Evolutionary conservation across 2,113 vertebrate genomes (phyloP), one percentile per base, ranked within the genome.

Genomic region (Python bivittatus): DNA sequence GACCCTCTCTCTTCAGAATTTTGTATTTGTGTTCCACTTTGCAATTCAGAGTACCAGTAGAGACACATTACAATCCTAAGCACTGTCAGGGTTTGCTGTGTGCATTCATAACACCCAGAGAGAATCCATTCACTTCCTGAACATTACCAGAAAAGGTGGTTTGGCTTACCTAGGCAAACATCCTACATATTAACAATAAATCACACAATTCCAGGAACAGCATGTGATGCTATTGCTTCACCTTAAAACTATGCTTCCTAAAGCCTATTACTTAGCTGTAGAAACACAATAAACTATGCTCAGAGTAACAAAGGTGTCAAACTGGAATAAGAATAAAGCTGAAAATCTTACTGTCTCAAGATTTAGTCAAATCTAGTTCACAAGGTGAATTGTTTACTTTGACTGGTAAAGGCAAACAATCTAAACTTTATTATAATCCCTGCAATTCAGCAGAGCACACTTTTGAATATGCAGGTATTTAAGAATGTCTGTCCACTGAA

Each of bases 1-100:
- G 95, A 96, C 94, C 23, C 94, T 94, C 93, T 88, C 54, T 95
- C 88, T 94, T 85, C 93, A 95, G 90, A 94, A 94, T 84, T 96
- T 90, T 95, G 48, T 54, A 94, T 68, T 94, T 92, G 86, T 91
- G 90, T 91, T 93, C 93, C 72, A 88, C 90, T 93, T 86, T 91
- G 91, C 0, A 53, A 92, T 94, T 95, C 92, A 93, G 94, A 94
- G 95, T 95, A 72, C 54, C 61, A 79, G 61, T 6, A 88, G 85
- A 64, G 44, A 68, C 54, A 84, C 54, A 44, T 90, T 58, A 90
- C 54, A 68, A 48, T 84, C 29, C 72, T 89, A 48, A 61, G 29
- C 72, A 22, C 87, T 84, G 33, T 84, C 48, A 84, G 42, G 12
- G 57, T 60, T 89, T 90, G 90, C 0, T 27, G 90, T 95, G 88